phyloP scores from a whole-genome alignment of 2,888 invertebrate genomes.

The Phyto melanocephala region DNA sequence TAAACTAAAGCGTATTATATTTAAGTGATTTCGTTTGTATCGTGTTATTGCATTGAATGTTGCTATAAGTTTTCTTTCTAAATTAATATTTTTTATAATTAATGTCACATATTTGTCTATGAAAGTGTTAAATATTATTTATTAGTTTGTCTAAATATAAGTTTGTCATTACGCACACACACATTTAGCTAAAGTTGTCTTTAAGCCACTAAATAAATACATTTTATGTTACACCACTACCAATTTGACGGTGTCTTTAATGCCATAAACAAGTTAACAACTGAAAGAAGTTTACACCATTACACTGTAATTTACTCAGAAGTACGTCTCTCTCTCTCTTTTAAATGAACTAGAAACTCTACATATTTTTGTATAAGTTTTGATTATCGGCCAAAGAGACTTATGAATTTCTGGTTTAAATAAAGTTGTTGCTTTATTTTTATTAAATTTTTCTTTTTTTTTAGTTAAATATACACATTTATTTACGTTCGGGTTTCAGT shows the following conservation, averaged over 20 bases:
- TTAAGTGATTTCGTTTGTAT: slow-evolving; percentile 34
- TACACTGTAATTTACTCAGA: neutral
- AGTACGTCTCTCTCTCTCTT: too few relatives aligned
- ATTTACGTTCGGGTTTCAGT: slow-evolving; percentile 28
- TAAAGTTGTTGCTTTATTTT: slow-evolving; percentile 9
- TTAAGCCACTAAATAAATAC: slow-evolving; percentile 29
- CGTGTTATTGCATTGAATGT: slow-evolving; percentile 21
- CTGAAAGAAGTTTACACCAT: slow-evolving; percentile 10
- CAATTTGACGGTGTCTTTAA: neutral
- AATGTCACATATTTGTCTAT: slow-evolving; percentile 76
- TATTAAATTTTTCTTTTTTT: slow-evolving; percentile 1
- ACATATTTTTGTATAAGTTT: neutral
- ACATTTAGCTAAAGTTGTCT: slow-evolving; percentile 65
- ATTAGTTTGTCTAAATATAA: slow-evolving; percentile 61
- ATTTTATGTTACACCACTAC: slow-evolving; percentile 58
- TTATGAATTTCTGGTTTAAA: slow-evolving; percentile 47
- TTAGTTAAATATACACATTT: slow-evolving; percentile 18
- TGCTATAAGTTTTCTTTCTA: slow-evolving; percentile 66
- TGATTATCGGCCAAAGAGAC: neutral
- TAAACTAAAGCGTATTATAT: neutral
- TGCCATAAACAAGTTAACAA: slow-evolving; percentile 4
- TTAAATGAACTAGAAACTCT: neutral
- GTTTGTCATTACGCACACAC: neutral
- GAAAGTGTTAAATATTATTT: slow-evolving; percentile 76
- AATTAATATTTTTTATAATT: slow-evolving; percentile 78